Evolutionary conservation across 2,113 vertebrate species (phyloP).

Genomic region (Spheniscus mendiculus): DNA sequence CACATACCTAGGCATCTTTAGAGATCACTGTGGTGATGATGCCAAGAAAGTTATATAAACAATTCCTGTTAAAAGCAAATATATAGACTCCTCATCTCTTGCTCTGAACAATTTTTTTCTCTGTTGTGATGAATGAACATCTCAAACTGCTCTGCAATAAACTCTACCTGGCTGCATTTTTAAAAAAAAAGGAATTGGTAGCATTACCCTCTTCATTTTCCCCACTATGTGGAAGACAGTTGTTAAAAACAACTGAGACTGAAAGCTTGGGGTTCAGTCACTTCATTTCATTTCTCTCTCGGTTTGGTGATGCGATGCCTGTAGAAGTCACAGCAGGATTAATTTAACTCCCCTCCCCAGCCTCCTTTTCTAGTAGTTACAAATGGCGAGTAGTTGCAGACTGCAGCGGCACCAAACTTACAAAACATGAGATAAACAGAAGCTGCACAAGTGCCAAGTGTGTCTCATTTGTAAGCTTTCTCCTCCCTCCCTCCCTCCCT

Average conservation of each 20-base stretch:
- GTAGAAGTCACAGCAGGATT: not conserved
- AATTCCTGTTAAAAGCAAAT: not conserved
- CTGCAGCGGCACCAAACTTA: not conserved
- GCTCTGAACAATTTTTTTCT: not conserved
- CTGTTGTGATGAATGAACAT: not conserved
- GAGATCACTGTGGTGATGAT: not conserved
- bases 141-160: not conserved
- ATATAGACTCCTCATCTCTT: not conserved
- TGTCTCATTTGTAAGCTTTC: not conserved
- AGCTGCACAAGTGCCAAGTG: not conserved
- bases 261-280: not conserved
- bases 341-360: not conserved
- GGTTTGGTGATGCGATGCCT: not conserved
- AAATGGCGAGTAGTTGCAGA: not conserved
- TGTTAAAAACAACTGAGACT: not conserved
- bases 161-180: not conserved
- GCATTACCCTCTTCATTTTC: not conserved
- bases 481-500: not conserved
- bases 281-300: not conserved
- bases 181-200: not conserved
- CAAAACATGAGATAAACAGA: not conserved
- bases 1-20: not conserved
- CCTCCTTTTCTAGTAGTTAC: not conserved
- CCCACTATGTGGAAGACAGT: not conserved
- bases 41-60: not conserved